A percentile compares a stretch with the other conserved stretches of the same genome.
Evolutionary conservation across 2,888 invertebrate species (phyloP).

Genomic region (Ditylenchus weischeri): DNA sequence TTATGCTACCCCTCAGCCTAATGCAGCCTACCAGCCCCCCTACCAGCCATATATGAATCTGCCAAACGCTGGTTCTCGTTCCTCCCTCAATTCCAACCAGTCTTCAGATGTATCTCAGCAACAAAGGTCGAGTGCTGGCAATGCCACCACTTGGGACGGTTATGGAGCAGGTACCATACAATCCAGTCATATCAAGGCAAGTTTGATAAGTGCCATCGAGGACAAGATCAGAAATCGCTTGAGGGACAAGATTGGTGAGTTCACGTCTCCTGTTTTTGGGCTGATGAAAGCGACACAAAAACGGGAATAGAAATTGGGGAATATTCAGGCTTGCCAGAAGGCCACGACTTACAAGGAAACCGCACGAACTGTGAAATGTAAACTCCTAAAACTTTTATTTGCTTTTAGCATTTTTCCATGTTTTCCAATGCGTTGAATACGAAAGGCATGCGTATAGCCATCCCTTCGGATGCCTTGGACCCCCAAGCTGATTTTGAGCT

Average conservation of each 20-base stretch:
- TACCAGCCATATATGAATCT: slow-evolving; percentile 58
- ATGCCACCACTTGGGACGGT: slow-evolving; percentile 23
- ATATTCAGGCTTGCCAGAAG: too few relatives aligned
- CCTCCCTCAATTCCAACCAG: neutral
- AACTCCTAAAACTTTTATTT: too few relatives aligned
- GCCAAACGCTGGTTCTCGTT: slow-evolving; percentile 24
- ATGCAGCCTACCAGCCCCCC: slow-evolving; percentile 56
- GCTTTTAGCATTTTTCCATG: too few relatives aligned
- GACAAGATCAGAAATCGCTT: slow-evolving; percentile 84
- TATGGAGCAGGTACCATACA: slow-evolving; percentile 73
- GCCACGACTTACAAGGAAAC: too few relatives aligned
- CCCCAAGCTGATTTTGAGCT: too few relatives aligned
- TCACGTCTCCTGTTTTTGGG: neutral
- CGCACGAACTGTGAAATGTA: too few relatives aligned
- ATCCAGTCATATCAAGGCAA: slow-evolving; percentile 89
- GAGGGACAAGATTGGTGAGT: slow-evolving; percentile 81
- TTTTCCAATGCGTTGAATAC: too few relatives aligned
- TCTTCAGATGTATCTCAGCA: slow-evolving; percentile 5
- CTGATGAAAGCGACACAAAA: too few relatives aligned
- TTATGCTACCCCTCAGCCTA: slow-evolving; percentile 18
- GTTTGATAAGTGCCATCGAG: slow-evolving; percentile 87
- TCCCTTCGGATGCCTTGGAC: too few relatives aligned
- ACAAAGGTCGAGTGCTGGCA: slow-evolving; percentile 22
- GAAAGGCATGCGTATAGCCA: too few relatives aligned
- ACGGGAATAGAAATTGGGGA: too few relatives aligned